phyloP scores from a whole-genome alignment of 2,888 invertebrate genomes.

The Drosophila buzzatii region DNA sequence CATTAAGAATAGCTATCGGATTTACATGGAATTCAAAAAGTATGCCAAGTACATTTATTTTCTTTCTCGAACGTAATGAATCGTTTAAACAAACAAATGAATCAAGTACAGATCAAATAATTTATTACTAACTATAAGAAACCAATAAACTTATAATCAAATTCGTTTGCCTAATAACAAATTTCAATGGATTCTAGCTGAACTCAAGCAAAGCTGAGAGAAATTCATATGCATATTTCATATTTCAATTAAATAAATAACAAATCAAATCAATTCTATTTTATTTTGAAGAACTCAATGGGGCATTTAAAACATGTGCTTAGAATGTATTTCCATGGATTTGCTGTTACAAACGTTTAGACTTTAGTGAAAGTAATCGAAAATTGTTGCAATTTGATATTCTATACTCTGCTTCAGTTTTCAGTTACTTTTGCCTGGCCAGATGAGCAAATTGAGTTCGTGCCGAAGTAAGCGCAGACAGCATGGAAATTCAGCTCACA shows the following conservation, averaged over 20 bases:
- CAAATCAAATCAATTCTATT: too few relatives aligned
- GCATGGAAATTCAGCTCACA: conserved; percentile 1
- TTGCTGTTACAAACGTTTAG: neutral
- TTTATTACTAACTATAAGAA: neutral
- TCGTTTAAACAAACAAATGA: conserved; percentile 9
- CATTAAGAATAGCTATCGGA: conserved; percentile 28
- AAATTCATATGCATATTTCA: too few relatives aligned
- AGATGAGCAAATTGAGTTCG: conserved; percentile 1
- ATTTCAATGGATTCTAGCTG: too few relatives aligned
- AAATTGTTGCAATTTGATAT: neutral
- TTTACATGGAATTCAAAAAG: conserved; percentile 25
- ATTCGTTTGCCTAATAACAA: too few relatives aligned
- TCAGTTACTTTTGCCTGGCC: neutral
- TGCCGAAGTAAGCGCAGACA: neutral
- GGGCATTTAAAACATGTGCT: neutral
- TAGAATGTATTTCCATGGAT: neutral
- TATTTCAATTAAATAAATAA: too few relatives aligned
- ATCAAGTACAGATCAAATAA: neutral
- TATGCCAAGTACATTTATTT: conserved; percentile 54
- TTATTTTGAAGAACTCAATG: too few relatives aligned
- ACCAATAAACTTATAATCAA: neutral
- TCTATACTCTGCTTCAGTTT: neutral
- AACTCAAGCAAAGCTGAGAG: too few relatives aligned
- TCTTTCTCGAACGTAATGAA: neutral
- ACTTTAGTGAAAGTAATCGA: neutral